Percentiles rank a stretch among this genome's conserved stretches.
Evolutionary conservation across 2,113 vertebrate genomes (phyloP).

Genomic region (Bubo blakistoni): DNA sequence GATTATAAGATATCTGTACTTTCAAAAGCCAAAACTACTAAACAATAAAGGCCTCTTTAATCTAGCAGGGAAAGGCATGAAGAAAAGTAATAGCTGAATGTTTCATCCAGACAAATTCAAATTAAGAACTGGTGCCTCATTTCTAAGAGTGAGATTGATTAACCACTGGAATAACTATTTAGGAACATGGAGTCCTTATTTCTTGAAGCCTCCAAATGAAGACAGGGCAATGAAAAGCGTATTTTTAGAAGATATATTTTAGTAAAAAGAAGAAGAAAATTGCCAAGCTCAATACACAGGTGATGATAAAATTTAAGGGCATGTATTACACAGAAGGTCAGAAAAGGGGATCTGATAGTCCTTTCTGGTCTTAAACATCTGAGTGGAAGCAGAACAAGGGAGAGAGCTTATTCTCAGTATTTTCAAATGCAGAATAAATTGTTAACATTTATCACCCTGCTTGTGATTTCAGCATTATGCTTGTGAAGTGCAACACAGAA

Average conservation of each 20-base stretch:
- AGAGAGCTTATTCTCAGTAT: not conserved
- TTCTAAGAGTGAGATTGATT: slow-evolving; percentile 5
- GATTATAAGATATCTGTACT: not conserved
- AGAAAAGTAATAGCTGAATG: not conserved
- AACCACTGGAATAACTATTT: not conserved
- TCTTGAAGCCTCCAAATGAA: not conserved
- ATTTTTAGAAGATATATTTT: not conserved
- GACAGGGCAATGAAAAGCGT: not conserved
- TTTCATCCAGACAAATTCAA: not conserved
- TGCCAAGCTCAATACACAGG: not conserved
- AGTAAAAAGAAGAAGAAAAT: not conserved
- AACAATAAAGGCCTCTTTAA: not conserved
- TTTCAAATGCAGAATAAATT: not conserved
- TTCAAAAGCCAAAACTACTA: not conserved
- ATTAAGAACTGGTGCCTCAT: not conserved
- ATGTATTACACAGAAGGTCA: not conserved
- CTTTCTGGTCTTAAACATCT: not conserved
- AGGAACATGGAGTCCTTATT: not conserved
- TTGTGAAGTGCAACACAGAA: not conserved
- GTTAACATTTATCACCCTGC: slow-evolving; percentile 12
- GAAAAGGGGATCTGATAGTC: not conserved
- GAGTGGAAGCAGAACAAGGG: not conserved
- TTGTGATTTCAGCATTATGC: not conserved
- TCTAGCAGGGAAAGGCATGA: not conserved
- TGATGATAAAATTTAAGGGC: not conserved